These are phyloP conservation scores for Azemiops feae DNA, from an alignment of 2,113 vertebrate genomes.

Conservation along the genomic window DNA sequence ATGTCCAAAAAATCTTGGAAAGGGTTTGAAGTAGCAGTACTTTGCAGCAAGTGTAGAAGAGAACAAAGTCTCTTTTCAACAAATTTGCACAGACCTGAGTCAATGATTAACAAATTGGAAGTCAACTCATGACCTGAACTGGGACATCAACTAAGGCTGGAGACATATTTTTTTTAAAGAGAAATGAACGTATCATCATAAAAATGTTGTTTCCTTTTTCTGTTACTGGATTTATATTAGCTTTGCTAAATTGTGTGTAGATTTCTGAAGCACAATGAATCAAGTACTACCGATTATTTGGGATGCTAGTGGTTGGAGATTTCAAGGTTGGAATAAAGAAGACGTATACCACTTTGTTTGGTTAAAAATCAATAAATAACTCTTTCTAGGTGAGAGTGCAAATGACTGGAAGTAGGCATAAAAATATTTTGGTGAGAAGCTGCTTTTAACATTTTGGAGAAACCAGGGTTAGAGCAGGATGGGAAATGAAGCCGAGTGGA, in stretches of 20 bases:
- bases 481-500: neutral
- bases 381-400: neutral
- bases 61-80: neutral
- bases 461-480: neutral
- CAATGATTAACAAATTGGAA: neutral
- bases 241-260: neutral
- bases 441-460: neutral
- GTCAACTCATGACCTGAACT: neutral
- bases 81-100: neutral
- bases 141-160: neutral
- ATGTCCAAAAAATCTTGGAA: neutral
- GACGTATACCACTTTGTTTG: neutral
- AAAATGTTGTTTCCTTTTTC: neutral
- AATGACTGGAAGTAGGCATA: neutral
- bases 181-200: neutral
- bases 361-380: neutral
- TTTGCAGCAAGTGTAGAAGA: neutral
- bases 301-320: neutral
- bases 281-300: neutral
- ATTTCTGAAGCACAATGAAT: neutral
- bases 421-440: neutral
- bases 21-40: neutral
- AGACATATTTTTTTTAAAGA: neutral
- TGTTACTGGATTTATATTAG: neutral
- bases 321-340: neutral